These are phyloP conservation scores for Galeruca laticollis DNA, from an alignment of 2,888 invertebrate species.

Conservation along the genomic window DNA sequence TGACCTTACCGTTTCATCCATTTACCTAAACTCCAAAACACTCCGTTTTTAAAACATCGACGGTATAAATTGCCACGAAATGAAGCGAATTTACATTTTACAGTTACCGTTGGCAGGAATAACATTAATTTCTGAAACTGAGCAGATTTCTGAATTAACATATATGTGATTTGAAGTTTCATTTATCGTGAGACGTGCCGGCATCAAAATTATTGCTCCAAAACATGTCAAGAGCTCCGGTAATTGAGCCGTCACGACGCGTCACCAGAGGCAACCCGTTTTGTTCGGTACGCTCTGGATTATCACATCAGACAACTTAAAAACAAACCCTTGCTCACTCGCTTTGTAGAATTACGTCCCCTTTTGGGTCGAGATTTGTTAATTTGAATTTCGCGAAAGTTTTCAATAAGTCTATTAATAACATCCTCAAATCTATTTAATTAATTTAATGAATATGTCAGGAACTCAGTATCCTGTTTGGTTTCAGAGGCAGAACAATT, in stretches of 20 bases:
- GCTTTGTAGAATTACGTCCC: not conserved
- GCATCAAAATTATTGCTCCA: slow-evolving; percentile 34
- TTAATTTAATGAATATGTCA: not conserved
- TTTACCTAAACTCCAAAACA: not conserved
- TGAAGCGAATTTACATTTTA: not conserved
- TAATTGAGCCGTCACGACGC: slow-evolving; percentile 38
- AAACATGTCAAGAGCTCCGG: slow-evolving; percentile 35
- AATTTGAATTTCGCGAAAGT: not conserved
- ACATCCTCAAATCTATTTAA: not conserved
- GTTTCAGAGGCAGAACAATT: not conserved
- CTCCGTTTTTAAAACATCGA: not conserved
- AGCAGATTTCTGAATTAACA: slow-evolving; percentile 1
- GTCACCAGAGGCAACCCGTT: slow-evolving; percentile 33
- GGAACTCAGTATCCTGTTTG: not conserved
- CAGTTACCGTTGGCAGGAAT: not conserved
- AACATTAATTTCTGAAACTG: not conserved
- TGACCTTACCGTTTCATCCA: not conserved
- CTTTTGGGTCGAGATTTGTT: not conserved
- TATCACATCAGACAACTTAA: slow-evolving; percentile 26
- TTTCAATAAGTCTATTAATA: not conserved
- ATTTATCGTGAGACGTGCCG: slow-evolving; percentile 22
- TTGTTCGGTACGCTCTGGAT: slow-evolving; percentile 20
- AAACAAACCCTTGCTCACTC: slow-evolving; percentile 11
- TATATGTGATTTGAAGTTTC: slow-evolving; percentile 23
- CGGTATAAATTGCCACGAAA: not conserved